Percentiles rank a stretch among this genome's conserved stretches.
These are phyloP conservation scores for Papilio demoleus DNA, from an alignment of 2,888 invertebrate genomes.

Conservation along the genomic window DNA sequence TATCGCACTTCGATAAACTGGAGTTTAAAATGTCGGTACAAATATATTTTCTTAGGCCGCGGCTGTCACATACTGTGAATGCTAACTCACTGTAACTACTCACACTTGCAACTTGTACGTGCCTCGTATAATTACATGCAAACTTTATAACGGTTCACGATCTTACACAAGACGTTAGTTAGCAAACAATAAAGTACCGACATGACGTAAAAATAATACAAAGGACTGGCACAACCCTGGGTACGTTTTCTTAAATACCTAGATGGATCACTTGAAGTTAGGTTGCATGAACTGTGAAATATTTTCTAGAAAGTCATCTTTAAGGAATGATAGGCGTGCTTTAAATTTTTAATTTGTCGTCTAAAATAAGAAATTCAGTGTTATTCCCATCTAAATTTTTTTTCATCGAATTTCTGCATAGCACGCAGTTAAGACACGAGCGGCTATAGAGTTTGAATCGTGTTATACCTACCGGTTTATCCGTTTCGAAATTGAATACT, in stretches of 20 bases:
- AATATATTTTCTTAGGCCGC: neutral
- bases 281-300: no score
- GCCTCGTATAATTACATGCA: neutral
- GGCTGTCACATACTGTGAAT: constrained; percentile 18
- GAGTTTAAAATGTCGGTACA: constrained; percentile 4
- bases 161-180: neutral
- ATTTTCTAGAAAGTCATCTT: no score
- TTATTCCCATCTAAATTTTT: no score
- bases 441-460: neutral
- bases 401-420: no score
- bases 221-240: neutral
- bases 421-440: no score
- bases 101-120: neutral
- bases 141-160: neutral
- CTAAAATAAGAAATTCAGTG: no score
- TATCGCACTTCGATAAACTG: constrained; percentile 11
- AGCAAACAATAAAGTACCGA: no score
- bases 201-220: no score
- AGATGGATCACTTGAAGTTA: no score
- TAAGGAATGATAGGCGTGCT: no score
- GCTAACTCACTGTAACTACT: constrained; percentile 4
- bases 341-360: no score
- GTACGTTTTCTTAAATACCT: neutral
- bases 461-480: constrained; percentile 10
- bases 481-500: neutral